Evolutionary conservation across 2,797 vertebrate species (phyloP).

Genomic region (Ptychadena robeensis): DNA sequence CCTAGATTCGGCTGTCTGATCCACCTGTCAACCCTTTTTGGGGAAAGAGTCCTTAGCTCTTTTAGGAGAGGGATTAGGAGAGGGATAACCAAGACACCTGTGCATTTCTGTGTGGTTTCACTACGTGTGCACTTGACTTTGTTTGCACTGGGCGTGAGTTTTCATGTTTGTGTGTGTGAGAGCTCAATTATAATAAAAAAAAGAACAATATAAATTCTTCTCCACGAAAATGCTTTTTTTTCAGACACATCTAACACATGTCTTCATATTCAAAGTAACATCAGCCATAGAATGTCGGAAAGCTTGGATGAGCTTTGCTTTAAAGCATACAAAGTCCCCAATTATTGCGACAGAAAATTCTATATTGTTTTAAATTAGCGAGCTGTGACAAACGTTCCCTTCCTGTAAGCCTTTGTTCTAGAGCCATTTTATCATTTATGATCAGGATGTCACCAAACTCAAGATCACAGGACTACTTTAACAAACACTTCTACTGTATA

Average conservation of each 20-base stretch:
- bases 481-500: not conserved
- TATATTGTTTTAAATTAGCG: slow-evolving; percentile 22
- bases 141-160: too few species aligned
- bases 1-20: too few species aligned
- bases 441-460: slow-evolving; percentile 22
- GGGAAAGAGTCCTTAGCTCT: too few species aligned
- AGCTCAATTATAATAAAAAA: too few species aligned
- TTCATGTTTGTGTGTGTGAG: too few species aligned
- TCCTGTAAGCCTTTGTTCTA: slow-evolving; percentile 42
- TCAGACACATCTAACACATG: not conserved
- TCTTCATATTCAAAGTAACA: not conserved
- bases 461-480: slow-evolving; percentile 13
- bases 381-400: slow-evolving; percentile 29
- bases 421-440: slow-evolving; percentile 20
- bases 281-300: not conserved
- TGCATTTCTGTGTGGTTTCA: too few species aligned
- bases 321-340: slow-evolving; percentile 16
- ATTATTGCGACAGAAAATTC: slow-evolving; percentile 24
- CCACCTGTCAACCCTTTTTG: too few species aligned
- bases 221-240: not conserved
- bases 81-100: too few species aligned
- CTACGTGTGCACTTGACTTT: too few species aligned
- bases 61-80: too few species aligned
- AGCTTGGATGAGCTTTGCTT: slow-evolving; percentile 19
- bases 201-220: not conserved